Evolutionary conservation across 2,888 invertebrate species (phyloP).

Genomic region (Steromphala cineraria): DNA sequence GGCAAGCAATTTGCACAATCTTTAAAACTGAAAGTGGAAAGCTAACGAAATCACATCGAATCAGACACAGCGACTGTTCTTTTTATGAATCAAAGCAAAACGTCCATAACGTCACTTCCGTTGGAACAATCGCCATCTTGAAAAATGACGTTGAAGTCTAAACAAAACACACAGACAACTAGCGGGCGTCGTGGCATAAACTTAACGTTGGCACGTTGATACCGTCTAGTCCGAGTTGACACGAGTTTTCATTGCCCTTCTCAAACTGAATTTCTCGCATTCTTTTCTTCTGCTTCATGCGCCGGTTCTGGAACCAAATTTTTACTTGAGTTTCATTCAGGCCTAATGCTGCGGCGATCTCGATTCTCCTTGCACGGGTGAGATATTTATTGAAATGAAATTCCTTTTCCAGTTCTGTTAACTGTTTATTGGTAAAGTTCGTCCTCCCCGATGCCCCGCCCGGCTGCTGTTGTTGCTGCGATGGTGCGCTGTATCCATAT

Average conservation of each 20-base stretch:
- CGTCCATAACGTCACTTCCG: no score
- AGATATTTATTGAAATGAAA: conserved; percentile 99
- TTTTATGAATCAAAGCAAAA: no score
- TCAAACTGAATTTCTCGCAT: conserved; percentile 71
- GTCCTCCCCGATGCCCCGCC: conserved; percentile 84
- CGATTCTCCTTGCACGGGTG: conserved; percentile 95
- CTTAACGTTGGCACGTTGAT: conserved; percentile 58
- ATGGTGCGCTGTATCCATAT: conserved; percentile 46
- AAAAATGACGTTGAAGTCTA: no score
- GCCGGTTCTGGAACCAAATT: conserved; percentile 76
- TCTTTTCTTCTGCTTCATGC: conserved; percentile 76
- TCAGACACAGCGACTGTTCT: no score
- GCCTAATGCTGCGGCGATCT: conserved; percentile 96
- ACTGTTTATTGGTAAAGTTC: conserved; percentile 99
- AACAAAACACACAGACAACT: conserved; percentile 27
- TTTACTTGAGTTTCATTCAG: conserved; percentile 92
- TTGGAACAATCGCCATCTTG: no score
- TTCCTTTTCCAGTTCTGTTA: conserved; percentile 99
- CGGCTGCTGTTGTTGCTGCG: conserved; percentile 41
- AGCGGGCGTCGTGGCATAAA: conserved; percentile 58
- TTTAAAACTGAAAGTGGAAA: no score
- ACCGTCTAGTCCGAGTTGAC: conserved; percentile 56
- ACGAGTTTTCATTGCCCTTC: conserved; percentile 50
- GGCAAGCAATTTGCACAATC: no score
- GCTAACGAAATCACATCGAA: no score